phyloP scores from a whole-genome alignment of 1,140 invertebrate genomes.

The Rhyacophila brunnea region DNA sequence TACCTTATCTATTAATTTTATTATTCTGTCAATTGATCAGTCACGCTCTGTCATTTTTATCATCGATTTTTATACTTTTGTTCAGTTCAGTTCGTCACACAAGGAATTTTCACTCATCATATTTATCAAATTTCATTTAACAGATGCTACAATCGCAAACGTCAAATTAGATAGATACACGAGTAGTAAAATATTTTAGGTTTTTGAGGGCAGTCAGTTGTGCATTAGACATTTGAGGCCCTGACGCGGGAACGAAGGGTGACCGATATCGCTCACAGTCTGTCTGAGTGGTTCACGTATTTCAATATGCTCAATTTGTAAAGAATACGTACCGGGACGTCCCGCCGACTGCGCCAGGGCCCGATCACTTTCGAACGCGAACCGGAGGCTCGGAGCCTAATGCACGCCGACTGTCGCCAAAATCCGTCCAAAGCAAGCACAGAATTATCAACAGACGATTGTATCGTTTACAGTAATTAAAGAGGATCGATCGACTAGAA shows the following conservation, averaged over 20 bases:
- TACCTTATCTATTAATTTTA: no score
- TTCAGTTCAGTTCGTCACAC: no score
- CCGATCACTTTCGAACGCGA: background rate
- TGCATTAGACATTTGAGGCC: constrained; percentile 27
- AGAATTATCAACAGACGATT: no score
- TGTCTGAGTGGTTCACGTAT: constrained; percentile 22
- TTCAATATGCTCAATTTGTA: constrained; percentile 31
- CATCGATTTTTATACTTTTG: no score
- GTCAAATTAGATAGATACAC: no score
- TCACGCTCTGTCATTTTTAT: no score
- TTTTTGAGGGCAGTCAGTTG: constrained; percentile 15
- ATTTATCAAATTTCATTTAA: no score
- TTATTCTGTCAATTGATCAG: no score
- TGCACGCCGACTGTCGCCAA: background rate
- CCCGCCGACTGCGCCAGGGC: background rate
- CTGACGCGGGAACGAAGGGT: background rate
- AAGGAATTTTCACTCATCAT: no score
- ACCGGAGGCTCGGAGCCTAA: background rate
- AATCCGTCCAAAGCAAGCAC: no score
- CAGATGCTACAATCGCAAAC: no score
- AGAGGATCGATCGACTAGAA: background rate
- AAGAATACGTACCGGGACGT: constrained; percentile 31
- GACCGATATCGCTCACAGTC: constrained; percentile 28
- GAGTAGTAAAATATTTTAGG: no score
- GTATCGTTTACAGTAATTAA: background rate